Conservation (phyloP, 2,797 vertebrate species). For the Takifugu rubripes region DNA sequence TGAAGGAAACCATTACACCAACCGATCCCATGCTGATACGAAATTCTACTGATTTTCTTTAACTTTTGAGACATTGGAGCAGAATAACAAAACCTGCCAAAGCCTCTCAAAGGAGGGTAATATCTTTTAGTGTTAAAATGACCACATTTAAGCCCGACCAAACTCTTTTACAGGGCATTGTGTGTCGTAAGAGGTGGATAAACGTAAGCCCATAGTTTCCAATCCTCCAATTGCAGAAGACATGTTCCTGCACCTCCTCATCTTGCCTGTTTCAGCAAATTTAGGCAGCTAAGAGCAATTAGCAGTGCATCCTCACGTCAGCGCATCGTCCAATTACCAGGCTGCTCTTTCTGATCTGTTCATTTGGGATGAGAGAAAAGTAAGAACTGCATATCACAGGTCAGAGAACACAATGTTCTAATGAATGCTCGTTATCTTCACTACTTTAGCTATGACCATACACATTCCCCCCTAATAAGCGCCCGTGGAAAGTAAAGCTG, state of each 20-base stretch:
- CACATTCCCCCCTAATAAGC: not conserved
- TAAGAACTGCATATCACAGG: slow-evolving; percentile 15
- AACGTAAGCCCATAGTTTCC: no score
- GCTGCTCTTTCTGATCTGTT: slow-evolving; percentile 18
- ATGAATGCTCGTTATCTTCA: slow-evolving; percentile 30
- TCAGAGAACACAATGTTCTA: slow-evolving; percentile 27
- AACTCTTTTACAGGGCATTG: no score
- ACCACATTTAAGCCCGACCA: no score
- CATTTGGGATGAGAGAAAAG: slow-evolving; percentile 13
- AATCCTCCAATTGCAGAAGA: no score
- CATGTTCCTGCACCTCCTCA: not conserved
- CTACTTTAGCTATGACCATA: not conserved
- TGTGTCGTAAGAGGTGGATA: no score
- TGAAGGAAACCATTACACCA: slow-evolving; percentile 7
- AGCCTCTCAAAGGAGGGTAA: no score
- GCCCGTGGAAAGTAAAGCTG: not conserved
- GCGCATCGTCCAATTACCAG: slow-evolving; percentile 39
- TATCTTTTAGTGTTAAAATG: no score
- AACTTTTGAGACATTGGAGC: not conserved
- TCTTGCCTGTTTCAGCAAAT: slow-evolving; percentile 27
- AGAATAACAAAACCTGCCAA: no score
- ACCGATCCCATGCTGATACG: not conserved
- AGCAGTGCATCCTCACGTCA: slow-evolving; percentile 32
- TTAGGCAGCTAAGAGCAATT: slow-evolving; percentile 32
- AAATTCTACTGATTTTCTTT: not conserved